phyloP scores from a whole-genome alignment of 2,888 invertebrate species.

The Spodoptera exigua region DNA sequence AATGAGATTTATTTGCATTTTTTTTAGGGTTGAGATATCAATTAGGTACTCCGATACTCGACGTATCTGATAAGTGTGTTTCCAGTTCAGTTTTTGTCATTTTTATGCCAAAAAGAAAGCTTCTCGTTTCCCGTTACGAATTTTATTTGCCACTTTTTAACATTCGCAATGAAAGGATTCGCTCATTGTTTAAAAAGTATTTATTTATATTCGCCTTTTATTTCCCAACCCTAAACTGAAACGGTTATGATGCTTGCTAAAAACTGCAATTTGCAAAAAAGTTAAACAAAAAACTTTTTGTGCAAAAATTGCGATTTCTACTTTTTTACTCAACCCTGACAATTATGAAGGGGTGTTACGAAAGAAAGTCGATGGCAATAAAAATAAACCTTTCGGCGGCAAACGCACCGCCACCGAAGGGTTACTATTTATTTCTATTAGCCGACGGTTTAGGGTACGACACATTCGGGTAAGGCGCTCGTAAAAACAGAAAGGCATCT shows the following conservation, averaged over 20 bases:
- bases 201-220: conserved; percentile 48
- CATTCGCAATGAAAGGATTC: conserved; percentile 47
- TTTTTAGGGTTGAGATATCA: conserved; percentile 32
- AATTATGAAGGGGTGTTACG: conserved; percentile 84
- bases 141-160: conserved; percentile 43
- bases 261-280: conserved; percentile 65
- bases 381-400: conserved; percentile 87
- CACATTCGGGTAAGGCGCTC: conserved; percentile 69
- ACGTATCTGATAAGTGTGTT: conserved; percentile 7
- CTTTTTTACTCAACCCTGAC: conserved; percentile 79
- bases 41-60: conserved; percentile 29
- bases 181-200: conserved; percentile 48
- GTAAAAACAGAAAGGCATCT: conserved; percentile 73
- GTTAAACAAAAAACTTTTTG: conserved; percentile 71
- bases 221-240: conserved; percentile 47
- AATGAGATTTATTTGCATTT: conserved; percentile 65
- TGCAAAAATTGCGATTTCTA: conserved; percentile 71
- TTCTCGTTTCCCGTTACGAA: conserved; percentile 29
- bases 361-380: conserved; percentile 85
- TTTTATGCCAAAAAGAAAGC: conserved; percentile 28
- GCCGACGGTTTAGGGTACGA: conserved; percentile 75
- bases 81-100: conserved; percentile 2
- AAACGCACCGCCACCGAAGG: conserved; percentile 84
- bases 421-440: conserved; percentile 86
- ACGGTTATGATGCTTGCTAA: conserved; percentile 60